phyloP scores from a whole-genome alignment of 1,140 invertebrate genomes.

The Sycophaga agraensis region DNA sequence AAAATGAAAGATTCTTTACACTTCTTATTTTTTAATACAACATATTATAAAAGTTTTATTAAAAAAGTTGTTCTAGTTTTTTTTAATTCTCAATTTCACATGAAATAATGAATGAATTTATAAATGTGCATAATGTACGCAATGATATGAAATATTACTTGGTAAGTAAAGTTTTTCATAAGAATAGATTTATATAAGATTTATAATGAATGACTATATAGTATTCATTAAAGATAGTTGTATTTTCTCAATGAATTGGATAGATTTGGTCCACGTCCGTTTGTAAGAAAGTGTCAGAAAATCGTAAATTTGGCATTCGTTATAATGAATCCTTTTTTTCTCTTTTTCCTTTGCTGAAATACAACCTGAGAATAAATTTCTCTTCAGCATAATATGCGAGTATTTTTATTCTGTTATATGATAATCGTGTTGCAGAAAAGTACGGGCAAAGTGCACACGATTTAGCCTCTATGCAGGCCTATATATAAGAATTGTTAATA shows the following conservation, averaged over 20 bases:
- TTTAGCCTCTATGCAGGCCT: too few species aligned
- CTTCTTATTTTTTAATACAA: conserved; percentile 5
- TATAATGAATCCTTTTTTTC: too few species aligned
- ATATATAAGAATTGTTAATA: conserved; percentile 25
- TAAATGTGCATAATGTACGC: conserved; percentile 7
- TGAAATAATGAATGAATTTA: conserved; percentile 18
- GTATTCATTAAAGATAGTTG: neutral
- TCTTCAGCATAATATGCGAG: neutral
- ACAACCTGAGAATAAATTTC: neutral
- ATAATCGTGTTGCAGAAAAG: too few species aligned
- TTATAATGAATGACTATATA: conserved; percentile 21
- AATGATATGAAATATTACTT: conserved; percentile 23
- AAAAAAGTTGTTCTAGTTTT: conserved; percentile 20
- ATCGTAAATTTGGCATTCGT: conserved; percentile 28
- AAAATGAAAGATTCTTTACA: neutral
- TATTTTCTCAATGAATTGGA: conserved; percentile 9
- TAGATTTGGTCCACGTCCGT: conserved; percentile 32
- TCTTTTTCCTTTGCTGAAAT: neutral
- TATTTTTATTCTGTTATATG: too few species aligned
- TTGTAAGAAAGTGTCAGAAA: conserved; percentile 22
- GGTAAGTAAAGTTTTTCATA: conserved; percentile 26
- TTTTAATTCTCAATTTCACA: neutral
- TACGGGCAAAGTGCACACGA: too few species aligned
- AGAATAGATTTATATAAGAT: conserved; percentile 29
- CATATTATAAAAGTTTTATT: conserved; percentile 23